Base-by-base conservation (phyloP, 1,140 invertebrate species). In the Caenorhabditis brenneri region DNA sequence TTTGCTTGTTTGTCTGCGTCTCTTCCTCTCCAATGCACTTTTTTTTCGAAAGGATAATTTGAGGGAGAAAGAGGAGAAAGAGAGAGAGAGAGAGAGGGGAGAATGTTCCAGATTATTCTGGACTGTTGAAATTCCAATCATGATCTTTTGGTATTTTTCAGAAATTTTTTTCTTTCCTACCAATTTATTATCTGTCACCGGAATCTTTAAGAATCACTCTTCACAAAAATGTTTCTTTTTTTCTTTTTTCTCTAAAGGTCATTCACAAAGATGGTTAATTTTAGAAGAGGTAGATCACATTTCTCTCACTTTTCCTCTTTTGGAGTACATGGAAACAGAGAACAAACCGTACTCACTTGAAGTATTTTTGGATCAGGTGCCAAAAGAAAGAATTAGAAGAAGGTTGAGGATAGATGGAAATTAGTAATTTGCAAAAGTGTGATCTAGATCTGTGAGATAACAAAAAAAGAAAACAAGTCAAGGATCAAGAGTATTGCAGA, bases 1-100 rank as follows among this genome's bases (percentile, higher is more conserved):
- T 65, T 65, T 65, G 58, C 19, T 36, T 36, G 58, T 36, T 36
- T 33, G 29, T 65, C 58, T 65, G 58, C 58, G 58, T 65, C 58
- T 65, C 58, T 65, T 65, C 58, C 7, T 65, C 58, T 36, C 53
- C 24, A 7, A 15, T 27, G 24, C 3, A 27, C 58, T 65, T 31
- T 36, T n/a, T 24, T 10, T 2, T 2, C 22, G 7, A 55, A n/a
- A 55, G 53, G 53, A 55, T 27, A 55, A 55, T 24, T 0, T n/a
- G 22, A 27, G n/a, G n/a, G n/a, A n/a, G n/a, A n/a, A n/a, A n/a
- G n/a, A n/a, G n/a, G n/a, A n/a, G n/a, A n/a, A n/a, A n/a, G 15
- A 55, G 22, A 33, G 31, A 65, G 58, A 65, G 31, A 31, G 58
- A 65, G 36, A 42, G 19, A 16, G 36, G 31, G 24, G 31, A 22